These are phyloP conservation scores for Vicugna pacos DNA, from an alignment of 2,113 vertebrate species.

Conservation along the genomic window DNA sequence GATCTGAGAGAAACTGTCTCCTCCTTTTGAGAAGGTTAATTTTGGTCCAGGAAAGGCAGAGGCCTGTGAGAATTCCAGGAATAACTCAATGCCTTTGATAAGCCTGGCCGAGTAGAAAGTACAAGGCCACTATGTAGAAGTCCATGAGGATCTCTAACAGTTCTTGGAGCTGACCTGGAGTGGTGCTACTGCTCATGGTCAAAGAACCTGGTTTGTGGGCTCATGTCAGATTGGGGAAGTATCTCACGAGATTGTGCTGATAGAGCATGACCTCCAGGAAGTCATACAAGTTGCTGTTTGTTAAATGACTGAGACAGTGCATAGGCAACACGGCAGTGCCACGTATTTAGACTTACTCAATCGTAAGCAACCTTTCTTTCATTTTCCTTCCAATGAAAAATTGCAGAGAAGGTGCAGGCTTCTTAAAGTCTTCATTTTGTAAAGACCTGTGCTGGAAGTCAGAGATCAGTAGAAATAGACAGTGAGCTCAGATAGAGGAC, in stretches of 20 bases:
- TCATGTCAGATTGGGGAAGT: background rate
- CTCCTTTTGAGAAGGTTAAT: constrained; percentile 5
- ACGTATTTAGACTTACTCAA: background rate
- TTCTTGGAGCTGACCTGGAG: constrained; percentile 6
- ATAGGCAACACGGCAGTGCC: background rate
- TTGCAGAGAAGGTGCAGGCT: background rate
- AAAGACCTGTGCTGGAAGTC: background rate
- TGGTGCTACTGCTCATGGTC: background rate
- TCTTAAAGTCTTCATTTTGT: constrained; percentile 45
- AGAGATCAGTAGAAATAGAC: background rate
- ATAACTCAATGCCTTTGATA: background rate
- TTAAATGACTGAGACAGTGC: background rate
- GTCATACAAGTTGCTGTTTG: background rate
- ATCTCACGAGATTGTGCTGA: background rate
- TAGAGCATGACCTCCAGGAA: background rate
- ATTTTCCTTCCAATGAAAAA: background rate
- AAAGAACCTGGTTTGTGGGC: background rate
- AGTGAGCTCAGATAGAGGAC: background rate
- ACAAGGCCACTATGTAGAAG: background rate
- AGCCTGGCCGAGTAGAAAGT: background rate
- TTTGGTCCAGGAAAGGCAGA: constrained; percentile 35
- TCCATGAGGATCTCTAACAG: background rate
- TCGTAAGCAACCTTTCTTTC: background rate
- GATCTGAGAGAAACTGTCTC: background rate
- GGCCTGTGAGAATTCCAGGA: background rate